Conservation (phyloP, 1,140 invertebrate genomes). For the Cyphomyrmex costatus region DNA sequence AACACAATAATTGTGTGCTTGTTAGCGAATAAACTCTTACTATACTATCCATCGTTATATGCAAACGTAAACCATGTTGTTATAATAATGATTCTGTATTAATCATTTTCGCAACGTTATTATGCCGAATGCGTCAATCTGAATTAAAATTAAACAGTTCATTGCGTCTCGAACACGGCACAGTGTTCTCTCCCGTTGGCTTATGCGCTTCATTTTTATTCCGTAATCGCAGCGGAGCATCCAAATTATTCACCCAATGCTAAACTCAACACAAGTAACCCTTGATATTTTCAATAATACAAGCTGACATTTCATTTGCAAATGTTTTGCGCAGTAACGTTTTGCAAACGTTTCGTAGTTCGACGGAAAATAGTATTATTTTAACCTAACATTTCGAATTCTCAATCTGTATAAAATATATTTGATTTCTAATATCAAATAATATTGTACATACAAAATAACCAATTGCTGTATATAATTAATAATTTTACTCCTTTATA, state of each 20-base stretch:
- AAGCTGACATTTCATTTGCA: background rate
- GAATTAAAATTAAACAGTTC: slow-evolving; percentile 34
- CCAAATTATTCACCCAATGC: background rate
- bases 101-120: slow-evolving; percentile 7
- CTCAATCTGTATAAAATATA: background rate
- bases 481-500: background rate
- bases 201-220: slow-evolving; percentile 25
- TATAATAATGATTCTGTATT: slow-evolving; percentile 16
- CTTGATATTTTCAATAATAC: background rate
- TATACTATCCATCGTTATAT: background rate
- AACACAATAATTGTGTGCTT: background rate
- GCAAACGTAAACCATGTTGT: background rate
- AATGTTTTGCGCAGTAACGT: background rate
- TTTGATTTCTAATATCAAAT: slow-evolving; percentile 4
- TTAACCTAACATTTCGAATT: background rate
- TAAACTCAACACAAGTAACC: slow-evolving; percentile 1
- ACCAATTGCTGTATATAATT: background rate
- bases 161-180: background rate
- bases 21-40: slow-evolving; percentile 26
- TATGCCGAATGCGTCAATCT: background rate
- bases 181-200: background rate
- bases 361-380: background rate
- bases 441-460: slow-evolving; percentile 27
- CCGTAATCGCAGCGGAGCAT: background rate
- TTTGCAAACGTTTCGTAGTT: background rate